Evolutionary conservation across 2,888 invertebrate species (phyloP).

Genomic region (Eilema griseolum): DNA sequence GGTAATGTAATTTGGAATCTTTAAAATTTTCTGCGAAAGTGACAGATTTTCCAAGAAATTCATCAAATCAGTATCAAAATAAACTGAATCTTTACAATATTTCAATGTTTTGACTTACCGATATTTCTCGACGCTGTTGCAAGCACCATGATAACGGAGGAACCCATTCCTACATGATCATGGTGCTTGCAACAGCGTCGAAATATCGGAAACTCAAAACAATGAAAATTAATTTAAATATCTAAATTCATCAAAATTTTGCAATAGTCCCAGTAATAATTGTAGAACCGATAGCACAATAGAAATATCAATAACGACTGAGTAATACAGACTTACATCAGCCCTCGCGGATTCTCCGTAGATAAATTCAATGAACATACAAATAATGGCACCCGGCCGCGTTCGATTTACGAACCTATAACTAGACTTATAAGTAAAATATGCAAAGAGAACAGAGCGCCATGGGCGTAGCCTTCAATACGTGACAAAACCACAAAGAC

Average conservation of each 20-base stretch:
- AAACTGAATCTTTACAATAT: no score
- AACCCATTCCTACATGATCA: no score
- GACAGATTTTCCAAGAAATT: not conserved
- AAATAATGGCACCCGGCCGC: constrained; percentile 11
- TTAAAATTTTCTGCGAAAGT: not conserved
- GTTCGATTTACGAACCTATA: constrained; percentile 9
- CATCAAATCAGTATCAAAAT: no score
- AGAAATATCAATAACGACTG: not conserved
- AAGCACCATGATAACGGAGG: no score
- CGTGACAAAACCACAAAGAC: not conserved
- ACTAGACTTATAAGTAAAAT: not conserved
- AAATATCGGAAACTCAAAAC: no score
- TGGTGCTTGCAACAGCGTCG: no score
- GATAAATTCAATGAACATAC: not conserved
- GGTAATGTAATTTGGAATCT: not conserved
- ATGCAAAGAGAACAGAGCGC: not conserved
- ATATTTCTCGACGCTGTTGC: no score
- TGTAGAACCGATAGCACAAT: not conserved
- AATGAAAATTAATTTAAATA: no score
- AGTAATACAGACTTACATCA: not conserved
- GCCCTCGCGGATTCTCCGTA: constrained; percentile 7
- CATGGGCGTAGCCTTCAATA: constrained; percentile 3
- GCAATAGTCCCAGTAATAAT: not conserved
- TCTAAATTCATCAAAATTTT: not conserved
- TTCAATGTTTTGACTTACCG: no score